phyloP scores from a whole-genome alignment of 2,797 vertebrate genomes.

The Euphonia xanthogaster region DNA sequence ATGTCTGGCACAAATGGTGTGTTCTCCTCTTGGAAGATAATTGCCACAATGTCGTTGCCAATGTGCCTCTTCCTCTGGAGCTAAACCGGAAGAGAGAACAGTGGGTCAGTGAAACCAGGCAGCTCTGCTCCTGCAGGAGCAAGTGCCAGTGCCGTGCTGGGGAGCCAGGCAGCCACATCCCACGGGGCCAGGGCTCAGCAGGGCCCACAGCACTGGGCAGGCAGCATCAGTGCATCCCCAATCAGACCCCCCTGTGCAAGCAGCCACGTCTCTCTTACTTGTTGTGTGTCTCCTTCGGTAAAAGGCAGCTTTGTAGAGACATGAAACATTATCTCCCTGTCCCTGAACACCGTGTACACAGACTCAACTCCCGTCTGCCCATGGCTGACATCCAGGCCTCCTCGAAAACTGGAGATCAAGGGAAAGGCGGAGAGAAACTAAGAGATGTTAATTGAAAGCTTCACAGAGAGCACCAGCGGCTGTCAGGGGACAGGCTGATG shows the following conservation, averaged over 20 bases:
- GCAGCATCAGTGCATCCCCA: rapidly evolving
- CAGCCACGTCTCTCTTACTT: slow-evolving; percentile 77
- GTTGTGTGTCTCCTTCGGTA: slow-evolving; percentile 93
- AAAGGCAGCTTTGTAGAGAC: slow-evolving; percentile 98
- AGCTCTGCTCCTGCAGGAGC: not conserved
- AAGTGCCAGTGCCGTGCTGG: rapidly evolving
- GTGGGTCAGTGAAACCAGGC: not conserved
- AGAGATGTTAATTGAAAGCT: not conserved
- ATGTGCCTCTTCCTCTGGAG: slow-evolving; percentile 97
- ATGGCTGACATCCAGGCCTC: slow-evolving; percentile 93
- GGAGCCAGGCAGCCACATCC: not conserved
- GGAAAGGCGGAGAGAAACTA: not conserved
- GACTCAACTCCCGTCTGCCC: slow-evolving; percentile 94
- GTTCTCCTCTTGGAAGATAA: slow-evolving; percentile 94
- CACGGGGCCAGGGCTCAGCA: not conserved
- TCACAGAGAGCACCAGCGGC: not conserved
- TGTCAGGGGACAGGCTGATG: not conserved
- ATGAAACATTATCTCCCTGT: slow-evolving; percentile 97
- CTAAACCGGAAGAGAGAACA: slow-evolving; percentile 55
- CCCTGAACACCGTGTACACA: slow-evolving; percentile 92
- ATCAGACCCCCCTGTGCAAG: not conserved
- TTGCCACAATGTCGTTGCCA: slow-evolving; percentile 95
- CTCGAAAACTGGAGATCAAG: slow-evolving; percentile 85
- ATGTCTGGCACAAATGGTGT: slow-evolving; percentile 97
- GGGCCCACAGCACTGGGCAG: not conserved